Conservation (phyloP, 2,113 vertebrate species). For the Gobiocypris rarus region DNA sequence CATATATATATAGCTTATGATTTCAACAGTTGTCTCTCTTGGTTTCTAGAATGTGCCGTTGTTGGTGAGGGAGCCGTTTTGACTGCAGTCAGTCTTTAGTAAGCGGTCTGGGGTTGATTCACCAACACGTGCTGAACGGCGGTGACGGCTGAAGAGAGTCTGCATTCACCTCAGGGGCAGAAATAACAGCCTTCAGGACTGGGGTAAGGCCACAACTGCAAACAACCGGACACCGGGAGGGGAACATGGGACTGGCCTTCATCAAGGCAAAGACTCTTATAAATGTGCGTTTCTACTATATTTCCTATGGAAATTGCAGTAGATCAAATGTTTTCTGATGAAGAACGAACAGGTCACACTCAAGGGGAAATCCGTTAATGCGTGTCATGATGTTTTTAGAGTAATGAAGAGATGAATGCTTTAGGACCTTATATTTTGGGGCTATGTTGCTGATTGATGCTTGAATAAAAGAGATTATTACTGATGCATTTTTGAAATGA, state of each 20-base stretch:
- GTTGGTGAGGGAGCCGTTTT: not conserved
- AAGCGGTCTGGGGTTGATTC: not conserved
- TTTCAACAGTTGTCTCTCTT: not conserved
- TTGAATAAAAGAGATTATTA: not conserved
- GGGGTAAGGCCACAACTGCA: not conserved
- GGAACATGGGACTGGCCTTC: not conserved
- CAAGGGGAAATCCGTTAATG: not conserved
- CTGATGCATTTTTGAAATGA: not conserved
- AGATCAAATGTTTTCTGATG: not conserved
- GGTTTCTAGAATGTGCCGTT: not conserved
- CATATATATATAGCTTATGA: too few species aligned
- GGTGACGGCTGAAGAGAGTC: not conserved
- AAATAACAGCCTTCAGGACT: not conserved
- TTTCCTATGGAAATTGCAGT: constrained; percentile 74
- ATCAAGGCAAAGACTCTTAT: constrained; percentile 24
- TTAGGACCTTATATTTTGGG: not conserved
- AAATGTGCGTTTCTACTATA: constrained; percentile 44
- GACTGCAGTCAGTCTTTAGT: not conserved
- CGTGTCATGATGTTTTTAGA: not conserved
- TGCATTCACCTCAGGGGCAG: not conserved
- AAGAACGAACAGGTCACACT: not conserved
- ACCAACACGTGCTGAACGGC: too few species aligned
- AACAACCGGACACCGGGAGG: not conserved
- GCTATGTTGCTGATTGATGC: not conserved
- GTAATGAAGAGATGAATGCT: not conserved